phyloP scores from a whole-genome alignment of 2,797 vertebrate species.

The Artibeus lituratus region DNA sequence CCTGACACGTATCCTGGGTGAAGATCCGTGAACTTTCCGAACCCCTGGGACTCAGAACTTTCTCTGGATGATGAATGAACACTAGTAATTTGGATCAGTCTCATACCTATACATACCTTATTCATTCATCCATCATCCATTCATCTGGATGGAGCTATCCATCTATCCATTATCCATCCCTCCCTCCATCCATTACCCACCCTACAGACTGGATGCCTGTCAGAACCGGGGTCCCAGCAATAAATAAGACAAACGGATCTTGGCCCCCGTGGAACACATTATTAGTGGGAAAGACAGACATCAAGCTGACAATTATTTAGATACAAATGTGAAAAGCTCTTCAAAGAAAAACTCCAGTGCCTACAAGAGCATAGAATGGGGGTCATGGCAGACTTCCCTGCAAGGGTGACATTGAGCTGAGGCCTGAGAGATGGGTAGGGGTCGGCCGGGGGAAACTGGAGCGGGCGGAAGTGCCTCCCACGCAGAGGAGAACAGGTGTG shows the following conservation, averaged over 20 bases:
- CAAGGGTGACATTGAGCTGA: not conserved
- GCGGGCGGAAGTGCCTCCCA: not conserved
- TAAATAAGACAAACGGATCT: not conserved
- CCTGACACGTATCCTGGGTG: not conserved
- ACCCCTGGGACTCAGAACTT: not conserved
- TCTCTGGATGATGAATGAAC: not conserved
- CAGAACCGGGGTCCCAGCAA: not conserved
- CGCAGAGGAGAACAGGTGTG: not conserved
- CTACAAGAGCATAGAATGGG: not conserved
- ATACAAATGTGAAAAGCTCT: not conserved
- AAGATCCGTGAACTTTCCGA: not conserved
- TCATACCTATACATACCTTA: not conserved
- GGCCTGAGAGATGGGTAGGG: not conserved
- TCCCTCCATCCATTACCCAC: not conserved
- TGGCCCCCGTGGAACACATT: not conserved
- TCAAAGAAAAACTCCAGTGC: not conserved
- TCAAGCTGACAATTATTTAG: not conserved
- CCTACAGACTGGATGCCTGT: not conserved
- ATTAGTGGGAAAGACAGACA: not conserved
- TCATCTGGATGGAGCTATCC: not conserved
- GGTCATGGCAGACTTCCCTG: not conserved
- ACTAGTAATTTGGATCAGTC: not conserved
- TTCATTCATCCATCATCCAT: not conserved
- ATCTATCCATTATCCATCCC: not conserved
- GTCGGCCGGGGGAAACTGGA: not conserved